phyloP scores from a whole-genome alignment of 2,797 vertebrate genomes.

The Amblyopsis hoosieri region DNA sequence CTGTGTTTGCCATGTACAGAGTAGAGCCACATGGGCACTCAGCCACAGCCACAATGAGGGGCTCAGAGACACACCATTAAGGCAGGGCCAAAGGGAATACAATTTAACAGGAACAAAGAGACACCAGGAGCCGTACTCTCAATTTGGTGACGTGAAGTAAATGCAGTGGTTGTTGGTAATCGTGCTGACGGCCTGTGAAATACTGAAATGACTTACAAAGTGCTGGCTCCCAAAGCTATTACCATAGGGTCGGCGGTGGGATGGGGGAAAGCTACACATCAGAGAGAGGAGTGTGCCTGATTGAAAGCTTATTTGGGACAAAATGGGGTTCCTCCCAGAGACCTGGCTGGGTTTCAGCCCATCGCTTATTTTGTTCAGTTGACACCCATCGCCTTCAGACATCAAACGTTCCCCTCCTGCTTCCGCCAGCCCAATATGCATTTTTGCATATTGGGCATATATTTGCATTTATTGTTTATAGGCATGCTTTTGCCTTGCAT shows the following conservation, averaged over 20 bases:
- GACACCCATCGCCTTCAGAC: constrained; percentile 46
- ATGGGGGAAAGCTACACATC: constrained; percentile 6
- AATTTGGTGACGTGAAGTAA: constrained; percentile 24
- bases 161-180: background rate
- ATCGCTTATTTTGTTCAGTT: constrained; percentile 46
- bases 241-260: constrained; percentile 24
- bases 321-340: constrained; percentile 35
- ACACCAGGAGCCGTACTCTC: background rate
- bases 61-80: background rate
- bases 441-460: constrained; percentile 4
- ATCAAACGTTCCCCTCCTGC: constrained; percentile 47
- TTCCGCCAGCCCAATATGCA: constrained; percentile 14
- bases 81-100: constrained; percentile 4
- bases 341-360: constrained; percentile 42
- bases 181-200: constrained; percentile 16
- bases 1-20: too few relatives aligned
- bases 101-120: constrained; percentile 4
- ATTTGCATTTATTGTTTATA: constrained; percentile 11
- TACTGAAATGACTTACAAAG: constrained; percentile 38
- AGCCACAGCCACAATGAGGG: background rate
- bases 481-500: constrained; percentile 30
- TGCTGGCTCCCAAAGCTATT: constrained; percentile 36
- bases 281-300: constrained; percentile 3
- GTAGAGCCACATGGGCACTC: too few relatives aligned
- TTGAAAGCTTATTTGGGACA: constrained; percentile 33